Evolutionary conservation across 2,113 vertebrate genomes (phyloP).

Genomic region (Athene cunicularia): DNA sequence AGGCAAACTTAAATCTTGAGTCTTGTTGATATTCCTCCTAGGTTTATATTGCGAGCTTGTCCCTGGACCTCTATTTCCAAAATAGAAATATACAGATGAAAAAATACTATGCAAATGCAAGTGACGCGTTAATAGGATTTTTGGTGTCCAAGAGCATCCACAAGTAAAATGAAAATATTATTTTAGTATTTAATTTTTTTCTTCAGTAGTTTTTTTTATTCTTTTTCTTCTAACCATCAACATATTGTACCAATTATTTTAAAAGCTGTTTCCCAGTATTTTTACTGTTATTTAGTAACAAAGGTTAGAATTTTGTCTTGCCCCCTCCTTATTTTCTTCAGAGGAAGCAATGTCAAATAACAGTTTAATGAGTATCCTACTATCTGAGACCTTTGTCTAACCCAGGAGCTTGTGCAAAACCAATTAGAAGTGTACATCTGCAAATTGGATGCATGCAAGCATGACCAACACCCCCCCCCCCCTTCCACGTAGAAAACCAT

Average conservation of each 20-base stretch:
- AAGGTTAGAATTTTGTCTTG: conserved; percentile 10
- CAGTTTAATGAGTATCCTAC: conserved; percentile 48
- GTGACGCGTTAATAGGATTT: background rate
- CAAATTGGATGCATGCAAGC: conserved; percentile 24
- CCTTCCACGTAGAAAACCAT: background rate
- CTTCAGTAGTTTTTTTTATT: background rate
- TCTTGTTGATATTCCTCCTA: background rate
- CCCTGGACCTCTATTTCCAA: background rate
- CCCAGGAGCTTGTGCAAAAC: background rate
- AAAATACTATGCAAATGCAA: background rate
- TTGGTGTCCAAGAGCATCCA: background rate
- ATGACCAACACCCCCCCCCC: background rate
- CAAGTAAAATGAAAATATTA: background rate
- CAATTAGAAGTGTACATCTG: conserved; percentile 45
- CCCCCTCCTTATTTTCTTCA: background rate
- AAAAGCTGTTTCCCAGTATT: background rate
- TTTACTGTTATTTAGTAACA: conserved; percentile 23
- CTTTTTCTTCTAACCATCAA: background rate
- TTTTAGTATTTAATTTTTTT: background rate
- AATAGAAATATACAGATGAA: background rate
- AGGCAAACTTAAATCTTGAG: background rate
- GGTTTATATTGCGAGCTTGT: background rate
- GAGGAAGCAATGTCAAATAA: conserved; percentile 16
- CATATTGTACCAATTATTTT: conserved; percentile 33
- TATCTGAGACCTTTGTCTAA: conserved; percentile 40